Percentiles rank a stretch among this genome's conserved stretches.
Conservation (phyloP, 35 echinoderm and acorn worm species). For the Ptychodera flava region DNA sequence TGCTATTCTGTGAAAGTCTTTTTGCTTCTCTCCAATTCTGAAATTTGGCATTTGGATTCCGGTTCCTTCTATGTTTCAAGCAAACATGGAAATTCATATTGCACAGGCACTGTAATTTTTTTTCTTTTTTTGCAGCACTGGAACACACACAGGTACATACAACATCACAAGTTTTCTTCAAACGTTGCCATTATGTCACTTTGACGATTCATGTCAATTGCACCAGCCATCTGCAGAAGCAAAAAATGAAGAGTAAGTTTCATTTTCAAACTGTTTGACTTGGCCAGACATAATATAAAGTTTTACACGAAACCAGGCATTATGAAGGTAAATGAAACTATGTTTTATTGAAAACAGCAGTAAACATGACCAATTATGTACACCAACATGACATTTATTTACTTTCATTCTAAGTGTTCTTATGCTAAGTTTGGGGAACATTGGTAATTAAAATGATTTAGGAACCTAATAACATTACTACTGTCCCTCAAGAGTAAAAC, state of each 20-base stretch:
- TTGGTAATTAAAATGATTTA: no score
- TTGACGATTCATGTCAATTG: conserved; percentile 90
- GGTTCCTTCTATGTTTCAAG: no score
- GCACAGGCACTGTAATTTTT: no score
- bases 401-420: not conserved
- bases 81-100: no score
- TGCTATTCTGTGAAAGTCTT: no score
- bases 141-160: no score
- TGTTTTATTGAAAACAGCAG: not conserved
- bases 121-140: no score
- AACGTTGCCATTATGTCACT: conserved; percentile 91
- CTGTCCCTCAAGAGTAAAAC: no score
- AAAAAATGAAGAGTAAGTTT: conserved; percentile 10
- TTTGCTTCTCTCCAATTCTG: no score
- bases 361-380: not conserved
- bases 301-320: not conserved
- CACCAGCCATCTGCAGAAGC: conserved; percentile 74
- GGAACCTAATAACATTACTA: no score
- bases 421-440: not conserved
- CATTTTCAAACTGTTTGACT: not conserved
- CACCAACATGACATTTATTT: not conserved
- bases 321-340: not conserved
- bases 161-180: conserved; percentile 66
- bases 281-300: not conserved
- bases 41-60: no score